Evolutionary conservation across 2,797 vertebrate species (phyloP).

Genomic region (Megaceryle alcyon): DNA sequence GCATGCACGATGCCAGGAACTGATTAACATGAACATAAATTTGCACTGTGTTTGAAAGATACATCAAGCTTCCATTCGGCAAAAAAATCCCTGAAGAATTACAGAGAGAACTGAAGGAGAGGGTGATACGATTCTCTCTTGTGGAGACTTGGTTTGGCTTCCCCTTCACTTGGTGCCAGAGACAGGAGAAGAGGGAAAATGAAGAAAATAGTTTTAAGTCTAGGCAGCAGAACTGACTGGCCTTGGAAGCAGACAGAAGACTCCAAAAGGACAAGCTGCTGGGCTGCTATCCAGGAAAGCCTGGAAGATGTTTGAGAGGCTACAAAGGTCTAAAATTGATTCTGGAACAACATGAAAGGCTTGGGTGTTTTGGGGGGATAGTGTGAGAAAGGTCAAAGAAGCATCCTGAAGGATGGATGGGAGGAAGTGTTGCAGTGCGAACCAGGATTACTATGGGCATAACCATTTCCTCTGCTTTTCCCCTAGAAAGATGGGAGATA

Average conservation of each 20-base stretch:
- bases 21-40: neutral
- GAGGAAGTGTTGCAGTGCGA: neutral
- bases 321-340: neutral
- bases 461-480: neutral
- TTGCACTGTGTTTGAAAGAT: neutral
- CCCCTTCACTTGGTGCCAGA: rapidly evolving
- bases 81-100: neutral
- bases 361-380: neutral
- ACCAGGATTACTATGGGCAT: neutral
- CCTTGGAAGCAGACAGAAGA: neutral
- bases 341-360: neutral
- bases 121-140: neutral
- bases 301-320: neutral
- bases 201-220: neutral
- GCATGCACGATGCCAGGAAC: neutral
- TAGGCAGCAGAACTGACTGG: neutral
- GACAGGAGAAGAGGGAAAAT: neutral
- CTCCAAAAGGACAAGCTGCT: neutral
- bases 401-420: neutral
- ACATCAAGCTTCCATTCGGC: neutral
- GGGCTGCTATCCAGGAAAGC: neutral
- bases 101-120: neutral
- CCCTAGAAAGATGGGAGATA: neutral
- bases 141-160: neutral
- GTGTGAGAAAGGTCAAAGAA: neutral